Evolutionary conservation across 2,888 invertebrate genomes (phyloP), one percentile per base, ranked within the genome.

Genomic region (Chymomyza caudatula): DNA sequence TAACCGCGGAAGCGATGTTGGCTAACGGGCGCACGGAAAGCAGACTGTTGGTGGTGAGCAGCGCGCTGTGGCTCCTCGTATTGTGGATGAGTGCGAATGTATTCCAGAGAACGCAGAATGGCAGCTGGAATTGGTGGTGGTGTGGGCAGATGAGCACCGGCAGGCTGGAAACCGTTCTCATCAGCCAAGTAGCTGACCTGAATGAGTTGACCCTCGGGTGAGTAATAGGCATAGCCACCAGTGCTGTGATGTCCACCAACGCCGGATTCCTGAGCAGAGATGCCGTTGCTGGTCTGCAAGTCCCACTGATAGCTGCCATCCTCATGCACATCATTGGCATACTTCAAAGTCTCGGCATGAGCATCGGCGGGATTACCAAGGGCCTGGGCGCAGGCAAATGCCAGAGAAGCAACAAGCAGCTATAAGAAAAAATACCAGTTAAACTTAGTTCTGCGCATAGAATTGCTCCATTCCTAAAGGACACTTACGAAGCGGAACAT

Each of bases 241-340:
- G 15, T 74, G 19, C 91, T 92, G 4, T 82, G 73, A 79, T 91
- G 91, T 84, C 92, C 92, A 76, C 93, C 88, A n/a, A 73, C 78
- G 74, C 94, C 94, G 2, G 78, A 68, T 78, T 93, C 93, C 75
- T 93, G 91, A 11, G 86, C 93, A 0, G 79, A 43, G 81, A 94
- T 94, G 15, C 93, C 93, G 77, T 94, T 94, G 58, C 90, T 91
- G 71, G 94, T 93, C 67, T 92, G 89, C 74, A 86, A 93, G 0
- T 15, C 11, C 78, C 86, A 92, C 0, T 78, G 51, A 89, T 88
- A 93, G n/a, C 74, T 60, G 0, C 90, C 86, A 64, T 92, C 92
- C 11, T 78, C 81, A 4, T 69, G 44, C 47, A 89, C 69, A 17
- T 87, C 71, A 43, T 53, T 69, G 0, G 29, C 49, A 17, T 61